Evolutionary conservation across 1,140 invertebrate species (phyloP).

Genomic region (Stenopsyche tienmushanensis): DNA sequence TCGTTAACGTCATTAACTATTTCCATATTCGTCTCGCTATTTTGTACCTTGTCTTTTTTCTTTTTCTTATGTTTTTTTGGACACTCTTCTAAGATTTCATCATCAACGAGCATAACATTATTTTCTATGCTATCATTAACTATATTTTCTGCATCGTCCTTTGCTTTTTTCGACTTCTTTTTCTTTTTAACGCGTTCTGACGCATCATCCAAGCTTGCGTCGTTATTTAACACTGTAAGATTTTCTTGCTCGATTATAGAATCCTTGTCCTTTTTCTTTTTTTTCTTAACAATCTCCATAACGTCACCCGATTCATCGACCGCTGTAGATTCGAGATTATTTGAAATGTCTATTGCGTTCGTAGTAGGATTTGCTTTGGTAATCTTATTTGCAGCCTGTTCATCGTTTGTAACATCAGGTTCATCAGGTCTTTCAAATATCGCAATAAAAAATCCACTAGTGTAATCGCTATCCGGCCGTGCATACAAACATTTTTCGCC

Average conservation of each 20-base stretch:
- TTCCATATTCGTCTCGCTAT: no score
- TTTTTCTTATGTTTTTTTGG: no score
- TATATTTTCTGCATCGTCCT: neutral
- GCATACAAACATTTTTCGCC: constrained; percentile 79
- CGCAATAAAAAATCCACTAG: constrained; percentile 94
- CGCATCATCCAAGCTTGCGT: no score
- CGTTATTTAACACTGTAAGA: no score
- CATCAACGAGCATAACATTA: neutral
- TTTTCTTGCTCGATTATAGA: no score
- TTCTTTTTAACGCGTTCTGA: neutral
- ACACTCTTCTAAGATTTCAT: no score
- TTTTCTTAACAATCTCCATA: no score
- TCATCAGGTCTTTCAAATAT: constrained; percentile 70
- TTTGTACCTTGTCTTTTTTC: no score
- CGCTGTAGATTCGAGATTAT: no score
- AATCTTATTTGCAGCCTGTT: neutral
- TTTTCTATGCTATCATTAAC: neutral
- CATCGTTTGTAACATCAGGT: neutral
- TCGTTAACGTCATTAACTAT: no score
- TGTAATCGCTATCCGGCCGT: constrained; percentile 70
- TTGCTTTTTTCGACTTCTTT: neutral
- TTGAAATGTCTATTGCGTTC: neutral
- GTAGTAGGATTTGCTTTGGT: neutral
- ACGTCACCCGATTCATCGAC: no score
- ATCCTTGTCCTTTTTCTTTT: no score